Evolutionary conservation across 2,797 vertebrate genomes (phyloP).

Genomic region (Oreochromis grahami): DNA sequence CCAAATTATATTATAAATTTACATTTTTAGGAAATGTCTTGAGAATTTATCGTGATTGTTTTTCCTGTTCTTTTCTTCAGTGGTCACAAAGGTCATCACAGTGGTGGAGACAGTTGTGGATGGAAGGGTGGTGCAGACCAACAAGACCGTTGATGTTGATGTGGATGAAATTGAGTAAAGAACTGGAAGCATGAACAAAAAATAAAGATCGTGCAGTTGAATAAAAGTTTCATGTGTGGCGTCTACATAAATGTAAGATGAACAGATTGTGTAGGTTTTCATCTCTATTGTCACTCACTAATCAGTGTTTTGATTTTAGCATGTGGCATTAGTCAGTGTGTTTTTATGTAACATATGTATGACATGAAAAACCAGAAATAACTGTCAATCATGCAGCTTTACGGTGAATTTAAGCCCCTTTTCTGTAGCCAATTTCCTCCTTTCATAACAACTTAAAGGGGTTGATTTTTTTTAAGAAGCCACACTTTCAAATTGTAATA

Average conservation of each 20-base stretch:
- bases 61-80: constrained; percentile 23
- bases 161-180: constrained; percentile 44
- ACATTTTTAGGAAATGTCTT: background rate
- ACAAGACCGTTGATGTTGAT: constrained; percentile 54
- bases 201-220: constrained; percentile 63
- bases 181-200: background rate
- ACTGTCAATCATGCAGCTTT: background rate
- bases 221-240: background rate
- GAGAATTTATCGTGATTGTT: background rate
- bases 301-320: background rate
- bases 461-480: background rate
- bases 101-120: constrained; percentile 69
- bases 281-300: background rate
- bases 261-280: background rate
- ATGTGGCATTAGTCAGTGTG: background rate
- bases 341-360: background rate
- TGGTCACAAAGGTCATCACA: constrained; percentile 68
- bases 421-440: background rate
- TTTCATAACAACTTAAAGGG: background rate
- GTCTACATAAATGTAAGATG: background rate
- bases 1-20: background rate
- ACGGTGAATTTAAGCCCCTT: background rate
- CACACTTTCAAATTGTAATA: background rate
- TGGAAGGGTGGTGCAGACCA: constrained; percentile 53
- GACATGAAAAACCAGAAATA: background rate